phyloP scores from a whole-genome alignment of 2,113 vertebrate species.

The Saguinus midas region DNA sequence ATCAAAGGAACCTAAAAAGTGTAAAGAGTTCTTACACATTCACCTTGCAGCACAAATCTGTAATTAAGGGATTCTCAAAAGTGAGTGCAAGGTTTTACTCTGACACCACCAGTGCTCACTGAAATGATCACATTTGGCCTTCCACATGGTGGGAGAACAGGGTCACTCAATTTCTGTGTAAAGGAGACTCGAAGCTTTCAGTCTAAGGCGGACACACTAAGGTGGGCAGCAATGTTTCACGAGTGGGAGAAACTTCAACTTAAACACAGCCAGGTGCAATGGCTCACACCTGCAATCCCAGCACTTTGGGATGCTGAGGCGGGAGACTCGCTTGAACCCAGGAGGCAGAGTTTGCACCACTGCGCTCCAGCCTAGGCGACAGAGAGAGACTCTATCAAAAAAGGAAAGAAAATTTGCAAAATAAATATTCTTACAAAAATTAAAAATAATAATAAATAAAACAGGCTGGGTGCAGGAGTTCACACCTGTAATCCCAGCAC shows the following conservation, averaged over 20 bases:
- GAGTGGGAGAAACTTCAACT: too few relatives aligned
- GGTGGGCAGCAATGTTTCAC: accelerated
- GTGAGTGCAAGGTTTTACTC: not conserved
- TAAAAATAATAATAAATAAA: too few relatives aligned
- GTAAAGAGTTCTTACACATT: not conserved
- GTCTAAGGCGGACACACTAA: not conserved
- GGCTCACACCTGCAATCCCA: not conserved
- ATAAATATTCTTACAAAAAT: too few relatives aligned
- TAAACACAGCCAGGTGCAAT: not conserved
- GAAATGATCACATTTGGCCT: not conserved
- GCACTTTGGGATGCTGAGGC: not conserved
- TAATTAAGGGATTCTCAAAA: not conserved
- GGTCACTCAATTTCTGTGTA: not conserved
- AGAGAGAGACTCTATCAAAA: too few relatives aligned
- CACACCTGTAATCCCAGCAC: too few relatives aligned
- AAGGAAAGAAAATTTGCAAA: too few relatives aligned
- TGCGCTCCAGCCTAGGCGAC: too few relatives aligned
- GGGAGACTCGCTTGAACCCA: not conserved
- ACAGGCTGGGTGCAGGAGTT: too few relatives aligned
- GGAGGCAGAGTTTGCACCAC: too few relatives aligned
- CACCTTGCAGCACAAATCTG: not conserved
- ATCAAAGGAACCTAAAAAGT: not conserved
- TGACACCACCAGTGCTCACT: not conserved
- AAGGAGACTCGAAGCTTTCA: not conserved
- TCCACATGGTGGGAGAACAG: not conserved